Conservation (phyloP, 2,888 invertebrate genomes). For the Folsomia manolachei region DNA sequence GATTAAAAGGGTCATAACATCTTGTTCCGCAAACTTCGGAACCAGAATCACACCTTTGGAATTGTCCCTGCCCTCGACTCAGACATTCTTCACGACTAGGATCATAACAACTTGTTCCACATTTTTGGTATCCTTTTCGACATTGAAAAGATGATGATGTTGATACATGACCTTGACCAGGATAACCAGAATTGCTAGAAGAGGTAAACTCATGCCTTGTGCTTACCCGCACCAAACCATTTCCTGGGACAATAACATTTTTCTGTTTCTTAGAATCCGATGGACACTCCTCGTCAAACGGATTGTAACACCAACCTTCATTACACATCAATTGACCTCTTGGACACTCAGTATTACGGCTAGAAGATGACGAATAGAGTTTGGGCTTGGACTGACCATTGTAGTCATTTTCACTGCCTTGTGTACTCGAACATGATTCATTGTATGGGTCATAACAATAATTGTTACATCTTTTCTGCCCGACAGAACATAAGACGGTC, state of each 20-base stretch:
- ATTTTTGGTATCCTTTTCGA: background rate
- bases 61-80: background rate
- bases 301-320: conserved; percentile 15
- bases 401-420: background rate
- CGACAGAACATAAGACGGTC: background rate
- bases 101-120: background rate
- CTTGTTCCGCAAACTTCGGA: background rate
- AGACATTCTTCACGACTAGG: background rate
- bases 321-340: background rate
- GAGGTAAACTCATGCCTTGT: background rate
- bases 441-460: conserved; percentile 4
- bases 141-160: background rate
- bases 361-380: background rate
- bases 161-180: background rate
- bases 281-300: background rate
- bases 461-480: conserved; percentile 3
- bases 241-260: background rate
- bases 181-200: background rate
- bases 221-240: background rate
- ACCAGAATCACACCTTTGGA: background rate
- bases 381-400: background rate
- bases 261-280: background rate
- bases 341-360: background rate
- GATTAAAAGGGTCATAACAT: background rate
- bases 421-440: background rate